Conservation (phyloP, 2,888 invertebrate genomes). For the Pedicia rivosa region DNA sequence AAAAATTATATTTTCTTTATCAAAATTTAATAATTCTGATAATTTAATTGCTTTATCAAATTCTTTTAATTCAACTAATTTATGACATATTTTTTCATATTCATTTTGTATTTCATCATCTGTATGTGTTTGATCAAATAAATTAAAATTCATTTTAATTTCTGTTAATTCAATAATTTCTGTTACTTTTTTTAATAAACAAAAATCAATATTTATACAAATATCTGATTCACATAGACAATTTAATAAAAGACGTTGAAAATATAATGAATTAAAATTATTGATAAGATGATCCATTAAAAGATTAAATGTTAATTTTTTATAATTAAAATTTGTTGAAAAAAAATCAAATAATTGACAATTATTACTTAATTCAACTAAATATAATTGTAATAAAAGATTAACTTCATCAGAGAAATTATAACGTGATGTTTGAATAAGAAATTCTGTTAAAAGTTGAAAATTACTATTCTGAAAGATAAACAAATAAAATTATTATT, state of each 20-base stretch:
- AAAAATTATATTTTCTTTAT: conserved; percentile 32
- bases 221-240: conserved; percentile 40
- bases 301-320: conserved; percentile 39
- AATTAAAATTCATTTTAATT: conserved; percentile 17
- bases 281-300: conserved; percentile 42
- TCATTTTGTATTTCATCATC: conserved; percentile 21
- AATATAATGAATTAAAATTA: conserved; percentile 43
- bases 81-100: conserved; percentile 32
- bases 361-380: conserved; percentile 3
- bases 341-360: conserved; percentile 15
- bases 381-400: conserved; percentile 24
- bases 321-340: too few relatives aligned
- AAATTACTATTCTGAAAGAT: conserved; percentile 46
- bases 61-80: conserved; percentile 29
- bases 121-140: neutral
- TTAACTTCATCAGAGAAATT: conserved; percentile 33
- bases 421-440: conserved; percentile 35
- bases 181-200: conserved; percentile 32
- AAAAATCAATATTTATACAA: conserved; percentile 31
- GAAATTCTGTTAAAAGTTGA: conserved; percentile 39
- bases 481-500: conserved; percentile 8
- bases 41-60: conserved; percentile 37
- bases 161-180: conserved; percentile 40
- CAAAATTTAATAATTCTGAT: conserved; percentile 29
- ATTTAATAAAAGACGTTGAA: conserved; percentile 45